These are phyloP conservation scores for Percina caprodes DNA, from an alignment of 2,113 vertebrate species.

Conservation along the genomic window DNA sequence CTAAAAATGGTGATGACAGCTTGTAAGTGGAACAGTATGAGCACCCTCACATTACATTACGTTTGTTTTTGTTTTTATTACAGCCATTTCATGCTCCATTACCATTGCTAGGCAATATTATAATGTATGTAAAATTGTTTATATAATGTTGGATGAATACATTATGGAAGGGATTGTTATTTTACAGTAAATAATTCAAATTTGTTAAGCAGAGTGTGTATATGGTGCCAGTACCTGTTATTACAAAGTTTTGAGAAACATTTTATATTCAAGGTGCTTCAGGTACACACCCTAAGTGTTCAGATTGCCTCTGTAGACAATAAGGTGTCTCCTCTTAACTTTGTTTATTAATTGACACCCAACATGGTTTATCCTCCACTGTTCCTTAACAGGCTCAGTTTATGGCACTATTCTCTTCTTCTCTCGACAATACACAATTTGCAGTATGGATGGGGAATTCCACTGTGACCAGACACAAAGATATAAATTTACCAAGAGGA, in stretches of 20 bases:
- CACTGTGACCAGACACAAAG: background rate
- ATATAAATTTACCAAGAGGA: constrained; percentile 4
- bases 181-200: background rate
- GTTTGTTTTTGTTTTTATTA: background rate
- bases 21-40: background rate
- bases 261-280: background rate
- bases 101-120: too few species aligned
- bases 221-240: background rate
- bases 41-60: background rate
- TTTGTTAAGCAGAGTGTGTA: background rate
- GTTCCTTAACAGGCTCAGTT: background rate
- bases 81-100: background rate
- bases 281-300: background rate
- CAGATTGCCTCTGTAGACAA: background rate
- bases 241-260: too few species aligned
- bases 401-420: background rate
- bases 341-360: background rate
- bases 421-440: background rate
- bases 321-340: background rate
- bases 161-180: background rate
- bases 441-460: constrained; percentile 22
- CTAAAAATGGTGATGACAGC: background rate
- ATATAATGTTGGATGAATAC: background rate
- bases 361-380: background rate
- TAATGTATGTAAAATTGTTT: too few species aligned